Base-by-base conservation (phyloP, 2,113 vertebrate species). In the Callionymus lyra region DNA sequence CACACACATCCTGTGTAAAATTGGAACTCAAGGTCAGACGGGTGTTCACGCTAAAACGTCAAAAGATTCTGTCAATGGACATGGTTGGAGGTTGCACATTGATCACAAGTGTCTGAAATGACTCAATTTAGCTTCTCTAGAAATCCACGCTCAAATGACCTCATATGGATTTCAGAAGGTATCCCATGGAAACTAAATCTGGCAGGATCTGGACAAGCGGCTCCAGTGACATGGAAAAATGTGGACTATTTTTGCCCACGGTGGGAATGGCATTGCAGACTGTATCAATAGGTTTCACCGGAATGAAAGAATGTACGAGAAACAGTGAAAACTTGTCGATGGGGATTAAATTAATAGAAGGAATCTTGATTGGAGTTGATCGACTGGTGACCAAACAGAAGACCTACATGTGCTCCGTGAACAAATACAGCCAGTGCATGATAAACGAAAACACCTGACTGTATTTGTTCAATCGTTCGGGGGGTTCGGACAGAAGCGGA, bases 261-360 rank as follows among this genome's bases (percentile, higher is more conserved):
- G 69, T 74, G 72, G 70, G 44, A 83, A 80, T 82, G 78, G 79
- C 78, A 82, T 81, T 81, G 74, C 79, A 84, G 76, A 84, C 80
- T 63, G 74, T 74, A 77, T 82, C 76, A 86, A 82, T 75, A 63
- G 62, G 63, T 74, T 76, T 57, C 56, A 50, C 16, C 72, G 63
- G 74, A 38, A 57, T 41, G 16, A 59, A 52, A 48, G 16, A 12
- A 69, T 60, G 39, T 62, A 43, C 56, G 46, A 68, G 17, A 14
- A 31, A 35, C 49, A 27, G 32, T 49, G 35, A 34, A 17, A 63
- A 18, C 43, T 39, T 40, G 37, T 62, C 1, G 18, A 34, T 10
- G 17, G 49, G 35, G 41, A 35, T 12, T 6, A 58, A 65, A 50
- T 48, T 3, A 55, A 52, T 36, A 11, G 34, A 10, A 18, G 35